Base-by-base conservation (phyloP, 2,888 invertebrate species). In the Euproctis similis region DNA sequence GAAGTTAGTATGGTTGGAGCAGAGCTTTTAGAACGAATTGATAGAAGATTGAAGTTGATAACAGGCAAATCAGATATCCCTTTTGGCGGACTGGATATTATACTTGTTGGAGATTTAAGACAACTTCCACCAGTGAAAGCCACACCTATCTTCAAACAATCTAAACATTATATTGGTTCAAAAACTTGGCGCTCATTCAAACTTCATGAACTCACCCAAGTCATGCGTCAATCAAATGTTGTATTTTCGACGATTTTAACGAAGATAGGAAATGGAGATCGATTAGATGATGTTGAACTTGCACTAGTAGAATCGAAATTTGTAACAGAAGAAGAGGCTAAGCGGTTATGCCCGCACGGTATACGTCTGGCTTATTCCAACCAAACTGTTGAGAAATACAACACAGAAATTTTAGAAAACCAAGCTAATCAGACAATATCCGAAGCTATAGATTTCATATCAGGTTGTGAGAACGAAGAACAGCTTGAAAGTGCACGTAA, bases 1-100 rank as follows among this genome's bases (percentile, higher is more conserved):
- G 66, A 66, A 53, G 42, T 64, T 1, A 68, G 61, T 33, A 69
- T 68, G 54, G 34, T 69, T 23, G 27, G 54, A 16, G 58, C 59
- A 25, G 54, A 59, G 46, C 17, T 62, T n/a, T 34, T 64, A 11
- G 8, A 8, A 8, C 28, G 58, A 42, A 59, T 66, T 31, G 25
- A 25, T 18, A n/a, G 8, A 8, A 8, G 19, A n/a, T 8, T 19
- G 12, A 19, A 27, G 39, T 57, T 66, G 47, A 64, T 65, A 9
- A 61, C 53, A 12, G 61, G 53, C 8, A 45, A 46, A 20, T 3
- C 2, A 8, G 18, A 35, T 8, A 26, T 25, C 26, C 22, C 34
- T 30, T 45, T 46, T 27, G 45, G 45, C 19, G 24, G 49, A 13
- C 22, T 48, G 34, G 41, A 49, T 28, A 28, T 46, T 23, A 46